Base-by-base conservation (phyloP, 2,888 invertebrate genomes). In the Perithous albicinctus region DNA sequence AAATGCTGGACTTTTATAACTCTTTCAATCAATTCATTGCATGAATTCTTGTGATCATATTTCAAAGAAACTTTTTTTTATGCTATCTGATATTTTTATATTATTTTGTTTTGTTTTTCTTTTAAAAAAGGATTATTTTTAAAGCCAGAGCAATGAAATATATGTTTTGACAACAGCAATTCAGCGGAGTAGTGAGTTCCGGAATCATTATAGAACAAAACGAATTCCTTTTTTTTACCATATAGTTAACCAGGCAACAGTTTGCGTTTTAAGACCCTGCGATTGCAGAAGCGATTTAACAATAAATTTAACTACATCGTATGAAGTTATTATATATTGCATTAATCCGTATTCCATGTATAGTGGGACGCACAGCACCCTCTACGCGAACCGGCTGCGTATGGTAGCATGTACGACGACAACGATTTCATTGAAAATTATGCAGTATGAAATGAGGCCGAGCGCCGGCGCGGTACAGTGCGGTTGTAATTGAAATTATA, bases 401-500 rank as follows among this genome's bases (percentile, higher is more conserved):
- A 38, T 15, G 32, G 23, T 41, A 20, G 26, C 41, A 41, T 10
- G 23, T 10, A 56, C 59, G 43, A 20, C 70, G 26, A 46, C 32
- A 5, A 59, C 48, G 48, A 73, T 35, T 51, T 26, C 61, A 80
- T 77, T 72, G 80, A 67, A 77, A 77, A 80, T 61, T 75, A 70
- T 70, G 75, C 56, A 64, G 70, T 80, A 64, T 56, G 32, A 75
- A 70, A 46, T n/a, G 46, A 46, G 48, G 32, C 20, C 61, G 35
- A 8, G 51, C 67, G 59, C 32, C 35, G 38, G 32, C 48, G 70
- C 64, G 67, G 63, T 70, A 46, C 59, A 46, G 41, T 43, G 70
- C 70, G 70, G 38, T 70, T 67, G 59, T 63, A 80, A 80, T 77
- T 80, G 67, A 80, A 80, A 77, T 80, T 77, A 61, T 72, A 63